Percentiles rank a stretch among this genome's conserved stretches.
Conservation (phyloP, 2,113 vertebrate genomes). For the Nematolebias whitei region DNA sequence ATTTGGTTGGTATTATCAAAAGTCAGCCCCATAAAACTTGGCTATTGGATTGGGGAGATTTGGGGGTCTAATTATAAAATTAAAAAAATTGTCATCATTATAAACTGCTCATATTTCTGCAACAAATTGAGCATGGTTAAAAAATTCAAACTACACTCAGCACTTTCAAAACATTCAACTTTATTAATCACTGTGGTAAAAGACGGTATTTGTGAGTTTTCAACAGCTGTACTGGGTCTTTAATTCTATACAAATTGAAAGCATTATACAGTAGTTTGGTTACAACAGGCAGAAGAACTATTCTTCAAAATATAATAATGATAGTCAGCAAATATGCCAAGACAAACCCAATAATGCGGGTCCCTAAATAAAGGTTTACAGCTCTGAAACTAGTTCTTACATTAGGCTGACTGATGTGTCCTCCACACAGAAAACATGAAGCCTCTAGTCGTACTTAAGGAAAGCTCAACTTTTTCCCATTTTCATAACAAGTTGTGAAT, state of each 20-base stretch:
- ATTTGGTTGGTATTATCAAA: too few relatives aligned
- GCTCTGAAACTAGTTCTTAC: constrained; percentile 11
- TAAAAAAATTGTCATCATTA: too few relatives aligned
- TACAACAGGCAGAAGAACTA: constrained; percentile 48
- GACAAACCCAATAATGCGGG: constrained; percentile 20
- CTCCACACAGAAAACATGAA: constrained; percentile 26
- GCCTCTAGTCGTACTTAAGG: constrained; percentile 25
- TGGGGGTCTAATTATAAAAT: too few relatives aligned
- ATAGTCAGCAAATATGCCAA: constrained; percentile 51
- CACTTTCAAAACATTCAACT: constrained; percentile 78
- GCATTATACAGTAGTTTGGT: constrained; percentile 45
- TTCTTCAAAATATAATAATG: constrained; percentile 52
- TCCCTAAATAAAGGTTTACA: constrained; percentile 36
- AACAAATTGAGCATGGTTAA: background rate
- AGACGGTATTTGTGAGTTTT: constrained; percentile 64
- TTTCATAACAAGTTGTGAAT: background rate
- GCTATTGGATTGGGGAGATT: too few relatives aligned
- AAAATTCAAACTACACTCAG: constrained; percentile 40
- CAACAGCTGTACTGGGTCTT: constrained; percentile 37
- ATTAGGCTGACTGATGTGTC: constrained; percentile 19
- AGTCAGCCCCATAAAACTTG: too few relatives aligned
- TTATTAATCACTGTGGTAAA: constrained; percentile 81
- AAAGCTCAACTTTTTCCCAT: too few relatives aligned
- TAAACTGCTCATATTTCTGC: background rate
- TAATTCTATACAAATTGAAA: constrained; percentile 49